These are phyloP conservation scores for Phyllotis vaccarum DNA, from an alignment of 2,797 vertebrate genomes.

Conservation along the genomic window DNA sequence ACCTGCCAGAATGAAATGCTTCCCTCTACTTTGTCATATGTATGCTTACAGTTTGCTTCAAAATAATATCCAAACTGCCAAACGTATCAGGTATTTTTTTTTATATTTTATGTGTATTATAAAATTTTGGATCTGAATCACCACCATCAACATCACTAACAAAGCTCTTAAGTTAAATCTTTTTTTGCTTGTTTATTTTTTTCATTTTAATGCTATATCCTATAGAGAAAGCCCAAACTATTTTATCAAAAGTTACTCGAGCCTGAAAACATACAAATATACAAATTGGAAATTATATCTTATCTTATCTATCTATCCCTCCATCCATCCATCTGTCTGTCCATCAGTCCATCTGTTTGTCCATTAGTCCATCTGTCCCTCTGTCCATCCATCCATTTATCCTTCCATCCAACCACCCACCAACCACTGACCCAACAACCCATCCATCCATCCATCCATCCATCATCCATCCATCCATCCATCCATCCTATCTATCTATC, in stretches of 20 bases:
- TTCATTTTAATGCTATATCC: not conserved
- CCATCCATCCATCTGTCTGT: no score
- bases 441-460: no score
- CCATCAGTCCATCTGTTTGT: no score
- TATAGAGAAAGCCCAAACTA: not conserved
- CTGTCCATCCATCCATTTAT: no score
- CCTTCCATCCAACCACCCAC: no score
- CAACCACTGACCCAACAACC: no score
- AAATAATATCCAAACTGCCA: not conserved
- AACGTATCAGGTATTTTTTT: not conserved
- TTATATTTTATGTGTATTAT: not conserved
- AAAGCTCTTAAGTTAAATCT: not conserved
- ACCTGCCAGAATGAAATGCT: not conserved
- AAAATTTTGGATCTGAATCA: not conserved
- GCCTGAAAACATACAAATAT: not conserved
- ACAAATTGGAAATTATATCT: not conserved
- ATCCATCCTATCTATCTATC: no score
- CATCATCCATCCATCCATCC: no score
- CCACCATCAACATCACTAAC: not conserved
- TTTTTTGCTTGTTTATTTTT: not conserved
- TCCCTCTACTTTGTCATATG: not conserved
- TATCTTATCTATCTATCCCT: no score
- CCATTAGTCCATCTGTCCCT: no score
- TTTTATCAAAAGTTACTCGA: not conserved
- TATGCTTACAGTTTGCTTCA: not conserved